Evolutionary conservation across 2,113 vertebrate genomes (phyloP), one percentile per base, ranked within the genome.

Genomic region (Hucho hucho): DNA sequence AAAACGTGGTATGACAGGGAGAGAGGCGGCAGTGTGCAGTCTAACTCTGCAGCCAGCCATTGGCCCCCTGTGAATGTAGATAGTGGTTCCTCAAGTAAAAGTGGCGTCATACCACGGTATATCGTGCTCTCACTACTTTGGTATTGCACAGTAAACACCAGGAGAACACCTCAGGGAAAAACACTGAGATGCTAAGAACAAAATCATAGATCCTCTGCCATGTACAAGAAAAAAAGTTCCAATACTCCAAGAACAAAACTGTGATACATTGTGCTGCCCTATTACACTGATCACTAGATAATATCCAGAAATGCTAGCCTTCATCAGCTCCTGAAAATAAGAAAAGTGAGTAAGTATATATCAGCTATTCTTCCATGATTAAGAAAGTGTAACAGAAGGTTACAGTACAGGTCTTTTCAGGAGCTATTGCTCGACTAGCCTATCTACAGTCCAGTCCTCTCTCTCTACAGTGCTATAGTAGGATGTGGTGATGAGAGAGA

Each of bases 21-120:
- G 43, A 76, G 53, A 82, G 80, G 46, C 47, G 73, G 75, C 75
- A 79, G 65, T 76, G 64, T 65, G 46, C 68, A 43, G 37, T 43
- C 37, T 43, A 43, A 43, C 37, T 43, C 37, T 43, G 37, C 37
- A 43, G 9, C 37, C 9, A 43, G 37, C 37, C 37, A 59, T 65
- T 32, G 53, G 73, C 74, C 75, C 61, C 24, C 67, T 64, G 68
- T 72, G 79, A 82, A 83, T 82, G 81, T 83, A 88, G 81, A 87
- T 69, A 20, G 79, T 87, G 37, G 9, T 43, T 43, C 37, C 37
- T 12, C 37, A 43, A 43, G 37, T 43, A 11, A 43, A 43, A 43
- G 37, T 43, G 37, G 9, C 37, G 37, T 43, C 9, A 43, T 43
- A 43, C 7, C 9, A 43, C 2, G 7, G 37, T 43, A 43, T 43